Evolutionary conservation across 2,888 invertebrate species (phyloP), one percentile per base, ranked within the genome.

Genomic region (Leptinotarsa tumamoca): DNA sequence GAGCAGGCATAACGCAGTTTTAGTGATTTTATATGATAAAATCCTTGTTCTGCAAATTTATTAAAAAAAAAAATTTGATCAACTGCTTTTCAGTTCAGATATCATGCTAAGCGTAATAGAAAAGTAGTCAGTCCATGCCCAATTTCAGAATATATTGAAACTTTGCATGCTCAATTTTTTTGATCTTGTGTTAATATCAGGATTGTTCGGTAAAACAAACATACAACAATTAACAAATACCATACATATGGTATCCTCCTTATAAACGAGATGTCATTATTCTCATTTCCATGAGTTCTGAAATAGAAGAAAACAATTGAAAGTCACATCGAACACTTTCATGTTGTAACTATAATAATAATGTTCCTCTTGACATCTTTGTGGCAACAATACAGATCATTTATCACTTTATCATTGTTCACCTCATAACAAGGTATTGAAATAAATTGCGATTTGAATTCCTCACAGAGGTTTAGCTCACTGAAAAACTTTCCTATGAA

Each of bases 251-350:
- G 71, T 71, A 74, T 68, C 74, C 71, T 74, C 71, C 74, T 71
- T 74, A 74, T 51, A 74, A 74, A 50, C 74, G 74, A 74, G 74
- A 74, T 74, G 74, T 74, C 67, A 74, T 74, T 71, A 74, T 67
- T 74, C 70, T 74, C 74, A 74, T 74, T 52, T 74, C 74, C 71
- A 74, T 49, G 52, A 74, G 54, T 67, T 74, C 74, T 74, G 74
- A 74, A 74, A 73, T 63, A 67, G 67, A 71, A 74, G 71, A 72
- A 74, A 74, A 71, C 73, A 76, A 73, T 75, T 76, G 61, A 75
- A 73, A 73, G 68, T 69, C 72, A 68, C 51, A 77, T 33, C 21
- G n/a, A 68, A 52, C 52, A 68, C 52, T 52, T 51, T 21, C 49
- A 17, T 68, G 15, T 21, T 15, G 51, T n/a, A 14, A 68, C 51